Evolutionary conservation across 2,888 invertebrate genomes (phyloP).

Genomic region (Syritta pipiens): DNA sequence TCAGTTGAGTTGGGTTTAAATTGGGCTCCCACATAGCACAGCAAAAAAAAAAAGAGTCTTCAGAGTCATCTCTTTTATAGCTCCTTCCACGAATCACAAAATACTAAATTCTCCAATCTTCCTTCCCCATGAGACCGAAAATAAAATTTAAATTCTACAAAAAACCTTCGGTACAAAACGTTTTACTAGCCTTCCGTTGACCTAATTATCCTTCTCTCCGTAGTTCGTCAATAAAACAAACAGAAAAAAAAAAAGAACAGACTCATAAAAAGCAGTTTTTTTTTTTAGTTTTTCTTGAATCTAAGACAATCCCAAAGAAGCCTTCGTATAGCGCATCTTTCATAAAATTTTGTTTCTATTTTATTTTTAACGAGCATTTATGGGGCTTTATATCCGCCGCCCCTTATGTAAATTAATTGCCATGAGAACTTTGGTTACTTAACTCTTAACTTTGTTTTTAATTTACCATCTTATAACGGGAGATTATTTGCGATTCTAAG

Average conservation of each 20-base stretch:
- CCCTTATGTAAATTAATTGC: constrained; percentile 38
- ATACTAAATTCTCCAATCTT: no score
- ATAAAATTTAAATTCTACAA: constrained; percentile 7
- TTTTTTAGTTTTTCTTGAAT: no score
- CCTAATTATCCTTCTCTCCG: constrained; percentile 11
- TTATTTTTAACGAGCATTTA: constrained; percentile 7
- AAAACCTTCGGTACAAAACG: background rate
- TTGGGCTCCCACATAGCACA: no score
- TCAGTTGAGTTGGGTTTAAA: no score
- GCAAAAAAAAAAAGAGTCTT: no score
- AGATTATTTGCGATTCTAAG: constrained; percentile 39
- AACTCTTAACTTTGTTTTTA: background rate
- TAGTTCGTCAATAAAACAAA: no score
- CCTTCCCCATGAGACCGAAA: no score
- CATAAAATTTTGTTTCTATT: background rate
- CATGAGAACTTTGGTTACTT: constrained; percentile 24
- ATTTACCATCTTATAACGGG: constrained; percentile 41
- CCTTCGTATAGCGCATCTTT: background rate
- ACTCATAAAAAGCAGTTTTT: no score
- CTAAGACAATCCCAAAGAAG: background rate
- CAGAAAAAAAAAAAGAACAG: no score
- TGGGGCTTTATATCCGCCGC: constrained; percentile 8
- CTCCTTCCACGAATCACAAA: no score
- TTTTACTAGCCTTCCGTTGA: constrained; percentile 9
- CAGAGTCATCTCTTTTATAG: no score